Evolutionary conservation across 2,113 vertebrate species (phyloP).

Genomic region (Emydura subglobosa): DNA sequence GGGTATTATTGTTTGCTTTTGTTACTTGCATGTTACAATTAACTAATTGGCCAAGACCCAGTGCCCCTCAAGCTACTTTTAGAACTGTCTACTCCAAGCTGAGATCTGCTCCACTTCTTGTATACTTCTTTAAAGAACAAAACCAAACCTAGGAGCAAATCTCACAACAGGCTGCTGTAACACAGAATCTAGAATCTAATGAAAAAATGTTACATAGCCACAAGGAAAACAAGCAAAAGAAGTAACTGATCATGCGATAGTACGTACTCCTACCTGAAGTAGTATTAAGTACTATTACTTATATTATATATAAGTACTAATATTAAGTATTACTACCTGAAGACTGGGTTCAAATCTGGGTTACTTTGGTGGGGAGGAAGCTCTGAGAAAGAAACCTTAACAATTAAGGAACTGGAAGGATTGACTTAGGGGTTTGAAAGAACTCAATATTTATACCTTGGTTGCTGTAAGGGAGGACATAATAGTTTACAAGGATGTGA

Average conservation of each 20-base stretch:
- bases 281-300: no score
- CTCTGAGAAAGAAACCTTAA: not conserved
- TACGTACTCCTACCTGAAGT: not conserved
- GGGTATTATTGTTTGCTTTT: not conserved
- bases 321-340: not conserved
- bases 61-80: rapidly evolving
- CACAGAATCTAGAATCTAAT: rapidly evolving
- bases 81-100: not conserved
- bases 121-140: not conserved
- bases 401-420: not conserved
- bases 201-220: not conserved
- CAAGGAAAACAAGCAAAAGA: not conserved
- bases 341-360: not conserved
- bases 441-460: not conserved
- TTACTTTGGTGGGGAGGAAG: not conserved
- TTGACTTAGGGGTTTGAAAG: not conserved
- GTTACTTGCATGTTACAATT: rapidly evolving
- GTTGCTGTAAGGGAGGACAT: not conserved
- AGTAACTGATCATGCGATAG: not conserved
- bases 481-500: not conserved
- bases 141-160: not conserved
- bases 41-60: not conserved
- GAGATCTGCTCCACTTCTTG: not conserved
- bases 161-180: not conserved
- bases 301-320: no score